Evolutionary conservation across 2,113 vertebrate species (phyloP), one percentile per base, ranked within the genome.

Genomic region (Clinocottus analis): DNA sequence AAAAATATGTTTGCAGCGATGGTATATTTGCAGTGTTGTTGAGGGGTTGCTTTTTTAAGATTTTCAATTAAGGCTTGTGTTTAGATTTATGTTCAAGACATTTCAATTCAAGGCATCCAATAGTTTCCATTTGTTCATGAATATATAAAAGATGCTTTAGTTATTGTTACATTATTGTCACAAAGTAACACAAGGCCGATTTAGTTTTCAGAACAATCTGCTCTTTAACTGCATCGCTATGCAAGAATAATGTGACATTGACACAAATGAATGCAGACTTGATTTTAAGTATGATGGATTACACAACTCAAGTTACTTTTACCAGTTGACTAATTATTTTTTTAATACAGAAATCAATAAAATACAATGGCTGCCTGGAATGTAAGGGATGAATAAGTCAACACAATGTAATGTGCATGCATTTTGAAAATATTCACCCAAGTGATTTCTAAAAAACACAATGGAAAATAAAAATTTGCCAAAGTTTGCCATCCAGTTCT

Each of bases 221-320:
- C 9, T 35, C 21, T 58, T 25, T 33, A 55, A 63, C 23, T 43
- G 33, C 21, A 45, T 21, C 25, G 25, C 35, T 19, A 6, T 10
- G 55, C 53, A 67, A 49, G 39, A 47, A 19, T 35, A 25, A 21
- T 47, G 8, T 35, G n/a, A 67, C 9, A 35, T 13, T 76, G 39
- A 67, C 27, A 35, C 33, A 23, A 27, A 67, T 25, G 1, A 60
- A 63, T 33, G 19, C 58, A 70, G 27, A 58, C 37, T 64, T 55
- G 21, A 69, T 16, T 3, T n/a, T 55, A 56, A 70, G 12, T 29
- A 7, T 35, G 63, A 80, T 68, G 45, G 31, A 83, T 72, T 70
- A 33, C 9, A 53, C 19, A 61, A 55, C 12, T 45, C 19, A 21
- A 47, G 27, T n/a, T 45, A 31, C 21, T 25, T 35, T 37, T 25